Base-by-base conservation (phyloP, 2,113 vertebrate genomes). In the Ibidorhyncha struthersii region DNA sequence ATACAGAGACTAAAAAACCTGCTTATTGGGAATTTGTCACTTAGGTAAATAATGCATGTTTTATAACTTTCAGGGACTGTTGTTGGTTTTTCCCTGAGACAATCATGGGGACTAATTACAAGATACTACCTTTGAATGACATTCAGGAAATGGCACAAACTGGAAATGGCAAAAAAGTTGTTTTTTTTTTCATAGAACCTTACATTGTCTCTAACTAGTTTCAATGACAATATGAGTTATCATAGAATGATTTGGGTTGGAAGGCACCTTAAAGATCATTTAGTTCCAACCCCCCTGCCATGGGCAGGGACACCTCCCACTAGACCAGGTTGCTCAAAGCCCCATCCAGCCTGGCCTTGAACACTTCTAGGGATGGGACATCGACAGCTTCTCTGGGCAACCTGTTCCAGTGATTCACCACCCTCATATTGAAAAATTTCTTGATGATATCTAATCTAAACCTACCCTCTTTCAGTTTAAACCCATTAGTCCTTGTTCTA, bases 21-120 rank as follows among this genome's bases (percentile, higher is more conserved):
- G 32, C 30, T 90, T 82, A 53, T 45, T 94, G 86, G 82, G 81
- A 77, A 61, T 91, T 93, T 52, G 23, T 94, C 87, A 94, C 76
- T 87, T 83, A 87, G 61, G 65, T 91, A 97, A 97, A 96, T 40
- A 96, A 61, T 95, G 40, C 17, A 67, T 87, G 15, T 43, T 87
- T 91, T 74, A 43, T 63, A 93, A 66, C 14, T 74, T 86, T 55
- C 27, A 58, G 7, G 58, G 38, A 81, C 30, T 25, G 5, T 23
- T 78, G 12, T 22, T 22, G 9, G 23, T 56, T 62, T 76, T 67
- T 63, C 27, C 2, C 19, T 40, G 16, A 34, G 38, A 36, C 67
- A 72, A 65, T 10, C 8, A 56, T 34, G 12, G 3, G 18, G 29
- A 78, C 56, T 89, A 88, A 76, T 61, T 63, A 69, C 8, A 67